Base-by-base conservation (phyloP, 2,113 vertebrate species). In the Rhineura floridana region DNA sequence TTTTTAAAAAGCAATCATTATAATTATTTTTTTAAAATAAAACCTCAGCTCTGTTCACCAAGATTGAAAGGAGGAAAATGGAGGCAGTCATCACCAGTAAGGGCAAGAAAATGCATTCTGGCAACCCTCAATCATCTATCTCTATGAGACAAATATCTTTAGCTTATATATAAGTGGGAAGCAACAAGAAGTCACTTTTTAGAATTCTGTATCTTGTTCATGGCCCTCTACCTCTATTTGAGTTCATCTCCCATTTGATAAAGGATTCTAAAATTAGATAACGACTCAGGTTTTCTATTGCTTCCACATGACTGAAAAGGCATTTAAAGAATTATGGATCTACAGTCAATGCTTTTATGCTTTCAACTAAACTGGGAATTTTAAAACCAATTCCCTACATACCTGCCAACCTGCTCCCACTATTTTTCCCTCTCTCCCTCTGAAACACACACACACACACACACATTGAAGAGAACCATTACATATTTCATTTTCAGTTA, bases 271-370 rank as follows among this genome's bases (percentile, higher is more conserved):
- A 44, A 1, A 79, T 0, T 50, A 4, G 12, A 78, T 8, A 83
- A 79, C 33, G 81, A 0, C 0, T 13, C 0, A 13, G 25, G 23
- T n/a, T 69, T 65, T n/a, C 81, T 69, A 48, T 21, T 83, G 81
- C 65, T 48, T 36, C 72, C n/a, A 0, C 78, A 79, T 90, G 36
- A 62, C 7, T 42, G 1, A 3, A 46, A 23, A 4, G 6, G 25
- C 55, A 3, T 80, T 83, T 76, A 55, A 0, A 0, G 1, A 67
- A 62, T 52, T 23, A 6, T 6, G 52, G 4, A 8, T 52, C 25
- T 92, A 33, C 0, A 86, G 69, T 65, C 33, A 69, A 83, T 67
- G 23, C 44, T 83, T 28, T 30, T 30, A 19, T n/a, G 44, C 42
- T 28, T 69, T 69, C 30, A 83, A 33, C 63, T n/a, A 39, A 67